Percentiles rank a stretch among this genome's conserved stretches.
phyloP scores from a whole-genome alignment of 2,888 invertebrate species.

The Dendrolimus pini region DNA sequence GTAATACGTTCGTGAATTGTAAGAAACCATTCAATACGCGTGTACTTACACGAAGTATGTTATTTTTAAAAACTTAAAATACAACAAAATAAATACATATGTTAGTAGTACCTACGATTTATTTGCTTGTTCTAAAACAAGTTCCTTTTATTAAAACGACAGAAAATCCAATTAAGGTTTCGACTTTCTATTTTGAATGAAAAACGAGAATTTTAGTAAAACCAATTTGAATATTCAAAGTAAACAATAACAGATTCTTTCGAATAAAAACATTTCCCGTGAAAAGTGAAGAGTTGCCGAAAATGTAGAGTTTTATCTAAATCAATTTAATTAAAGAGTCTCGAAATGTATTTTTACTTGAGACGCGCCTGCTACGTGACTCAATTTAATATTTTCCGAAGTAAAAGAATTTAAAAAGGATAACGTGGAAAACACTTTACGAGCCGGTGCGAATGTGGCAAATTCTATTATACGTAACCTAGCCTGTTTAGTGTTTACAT shows the following conservation, averaged over 20 bases:
- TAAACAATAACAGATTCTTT: not conserved
- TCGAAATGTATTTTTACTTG: not conserved
- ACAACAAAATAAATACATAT: too few relatives aligned
- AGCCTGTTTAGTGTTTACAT: conserved; percentile 9
- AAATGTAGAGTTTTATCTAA: not conserved
- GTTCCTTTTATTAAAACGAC: too few relatives aligned
- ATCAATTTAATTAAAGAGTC: not conserved
- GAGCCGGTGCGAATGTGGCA: too few relatives aligned
- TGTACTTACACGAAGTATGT: too few relatives aligned
- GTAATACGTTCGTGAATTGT: too few relatives aligned
- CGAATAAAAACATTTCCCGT: not conserved
- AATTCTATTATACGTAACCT: too few relatives aligned
- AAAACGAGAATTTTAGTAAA: not conserved
- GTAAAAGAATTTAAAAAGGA: conserved; percentile 18
- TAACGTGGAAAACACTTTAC: conserved; percentile 18
- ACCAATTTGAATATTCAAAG: not conserved
- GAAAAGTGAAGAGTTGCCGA: not conserved
- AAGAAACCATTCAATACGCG: too few relatives aligned
- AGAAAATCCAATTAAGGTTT: too few relatives aligned
- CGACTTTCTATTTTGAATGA: too few relatives aligned
- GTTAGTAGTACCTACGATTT: too few relatives aligned
- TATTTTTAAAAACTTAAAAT: too few relatives aligned
- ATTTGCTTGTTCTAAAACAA: too few relatives aligned
- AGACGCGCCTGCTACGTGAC: conserved; percentile 15
- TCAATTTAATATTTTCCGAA: conserved; percentile 26